Conservation (phyloP, 2,113 vertebrate genomes). For the Pygoscelis adeliae region DNA sequence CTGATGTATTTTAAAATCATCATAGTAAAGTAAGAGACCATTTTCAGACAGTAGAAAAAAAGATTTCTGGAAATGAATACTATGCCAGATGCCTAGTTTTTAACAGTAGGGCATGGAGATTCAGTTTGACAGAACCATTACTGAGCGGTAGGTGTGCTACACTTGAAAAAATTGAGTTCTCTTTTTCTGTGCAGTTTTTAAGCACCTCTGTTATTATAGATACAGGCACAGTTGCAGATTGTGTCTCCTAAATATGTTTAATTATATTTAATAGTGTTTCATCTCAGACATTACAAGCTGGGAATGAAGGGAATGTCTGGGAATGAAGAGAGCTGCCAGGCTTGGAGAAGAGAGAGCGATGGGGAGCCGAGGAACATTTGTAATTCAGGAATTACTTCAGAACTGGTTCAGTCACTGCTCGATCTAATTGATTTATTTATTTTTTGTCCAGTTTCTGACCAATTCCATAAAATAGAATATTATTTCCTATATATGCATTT, state of each 20-base stretch:
- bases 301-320: background rate
- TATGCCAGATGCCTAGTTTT: background rate
- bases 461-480: background rate
- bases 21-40: background rate
- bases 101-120: background rate
- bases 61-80: background rate
- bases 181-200: background rate
- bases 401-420: background rate
- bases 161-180: background rate
- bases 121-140: background rate
- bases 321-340: background rate
- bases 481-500: background rate
- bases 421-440: background rate
- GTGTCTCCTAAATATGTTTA: background rate
- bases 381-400: background rate
- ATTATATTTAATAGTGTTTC: conserved; percentile 6
- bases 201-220: background rate
- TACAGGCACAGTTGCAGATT: background rate
- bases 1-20: background rate
- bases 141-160: background rate
- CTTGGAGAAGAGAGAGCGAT: background rate
- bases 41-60: background rate
- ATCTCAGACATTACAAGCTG: background rate
- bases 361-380: background rate
- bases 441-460: background rate